A percentile compares a stretch with the other conserved stretches of the same genome.
phyloP scores from a whole-genome alignment of 2,797 vertebrate genomes.

The Arnoldichthys spilopterus region DNA sequence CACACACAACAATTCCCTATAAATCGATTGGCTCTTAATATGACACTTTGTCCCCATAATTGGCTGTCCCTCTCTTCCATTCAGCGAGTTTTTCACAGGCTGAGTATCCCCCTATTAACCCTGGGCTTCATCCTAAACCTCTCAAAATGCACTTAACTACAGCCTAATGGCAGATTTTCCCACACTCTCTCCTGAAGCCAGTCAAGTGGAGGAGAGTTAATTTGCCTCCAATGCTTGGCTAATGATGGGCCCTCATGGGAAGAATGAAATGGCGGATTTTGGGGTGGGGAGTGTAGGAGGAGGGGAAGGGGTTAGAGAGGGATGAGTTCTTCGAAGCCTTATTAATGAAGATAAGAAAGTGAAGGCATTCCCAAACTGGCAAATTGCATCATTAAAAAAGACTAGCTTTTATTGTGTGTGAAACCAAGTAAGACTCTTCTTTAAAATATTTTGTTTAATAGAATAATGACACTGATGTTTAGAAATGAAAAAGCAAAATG shows the following conservation, averaged over 20 bases:
- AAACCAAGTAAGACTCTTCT: neutral
- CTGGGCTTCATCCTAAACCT: constrained; percentile 77
- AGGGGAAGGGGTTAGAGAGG: constrained; percentile 39
- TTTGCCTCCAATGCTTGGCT: constrained; percentile 82
- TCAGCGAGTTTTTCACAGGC: constrained; percentile 76
- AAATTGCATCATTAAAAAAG: neutral
- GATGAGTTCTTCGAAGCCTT: constrained; percentile 33
- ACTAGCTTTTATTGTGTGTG: neutral
- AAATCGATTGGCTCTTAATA: constrained; percentile 72
- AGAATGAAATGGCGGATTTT: constrained; percentile 69
- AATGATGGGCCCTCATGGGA: constrained; percentile 76
- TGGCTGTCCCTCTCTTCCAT: constrained; percentile 75
- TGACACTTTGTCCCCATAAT: constrained; percentile 81
- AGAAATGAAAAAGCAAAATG: too few species aligned
- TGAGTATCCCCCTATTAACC: constrained; percentile 81
- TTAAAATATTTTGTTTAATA: neutral
- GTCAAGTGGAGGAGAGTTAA: constrained; percentile 79
- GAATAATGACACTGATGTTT: too few species aligned
- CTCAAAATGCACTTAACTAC: constrained; percentile 81
- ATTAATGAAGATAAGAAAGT: constrained; percentile 20
- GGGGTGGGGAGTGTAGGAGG: constrained; percentile 38
- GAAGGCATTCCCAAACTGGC: neutral
- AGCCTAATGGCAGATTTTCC: constrained; percentile 81
- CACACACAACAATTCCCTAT: constrained; percentile 58
- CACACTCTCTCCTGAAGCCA: constrained; percentile 79